Conservation (phyloP, 1,140 invertebrate species). For the Doryteuthis pealeii region DNA sequence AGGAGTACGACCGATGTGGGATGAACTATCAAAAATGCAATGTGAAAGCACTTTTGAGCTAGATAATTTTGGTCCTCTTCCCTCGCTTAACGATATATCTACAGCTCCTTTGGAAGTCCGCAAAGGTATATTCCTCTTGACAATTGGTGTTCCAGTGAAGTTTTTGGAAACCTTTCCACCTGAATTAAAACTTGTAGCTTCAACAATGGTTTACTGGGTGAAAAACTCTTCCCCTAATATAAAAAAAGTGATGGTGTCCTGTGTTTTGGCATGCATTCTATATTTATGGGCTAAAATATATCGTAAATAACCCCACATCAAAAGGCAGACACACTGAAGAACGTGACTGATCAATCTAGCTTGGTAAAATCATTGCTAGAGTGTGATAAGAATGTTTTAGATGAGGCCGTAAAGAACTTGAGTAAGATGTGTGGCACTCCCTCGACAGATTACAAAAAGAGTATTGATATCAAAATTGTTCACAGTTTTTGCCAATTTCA, state of each 20-base stretch:
- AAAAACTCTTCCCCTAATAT: slow-evolving; percentile 55
- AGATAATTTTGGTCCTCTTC: slow-evolving; percentile 36
- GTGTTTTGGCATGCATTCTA: slow-evolving; percentile 40
- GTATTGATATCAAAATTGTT: slow-evolving; percentile 33
- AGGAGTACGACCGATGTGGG: slow-evolving; percentile 51
- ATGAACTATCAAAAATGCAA: slow-evolving; percentile 41
- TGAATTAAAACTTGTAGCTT: slow-evolving; percentile 68
- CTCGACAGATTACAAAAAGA: slow-evolving; percentile 34
- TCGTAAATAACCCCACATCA: slow-evolving; percentile 1
- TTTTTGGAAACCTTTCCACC: slow-evolving; percentile 62
- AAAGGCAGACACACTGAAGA: neutral
- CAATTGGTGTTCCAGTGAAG: slow-evolving; percentile 24
- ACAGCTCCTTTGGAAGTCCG: slow-evolving; percentile 21
- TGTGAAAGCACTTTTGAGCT: slow-evolving; percentile 34
- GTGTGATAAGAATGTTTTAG: neutral
- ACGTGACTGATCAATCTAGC: slow-evolving; percentile 2
- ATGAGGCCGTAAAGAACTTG: slow-evolving; percentile 30
- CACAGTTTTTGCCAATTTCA: slow-evolving; percentile 54
- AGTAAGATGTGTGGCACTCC: slow-evolving; percentile 33
- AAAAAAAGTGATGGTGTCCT: slow-evolving; percentile 31
- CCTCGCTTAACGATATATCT: slow-evolving; percentile 34
- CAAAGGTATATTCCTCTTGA: slow-evolving; percentile 32
- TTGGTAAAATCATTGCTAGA: slow-evolving; percentile 6
- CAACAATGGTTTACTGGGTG: slow-evolving; percentile 71
- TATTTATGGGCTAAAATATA: slow-evolving; percentile 33